Evolutionary conservation across 2,113 vertebrate genomes (phyloP).

Genomic region (Paramisgurnus dabryanus): DNA sequence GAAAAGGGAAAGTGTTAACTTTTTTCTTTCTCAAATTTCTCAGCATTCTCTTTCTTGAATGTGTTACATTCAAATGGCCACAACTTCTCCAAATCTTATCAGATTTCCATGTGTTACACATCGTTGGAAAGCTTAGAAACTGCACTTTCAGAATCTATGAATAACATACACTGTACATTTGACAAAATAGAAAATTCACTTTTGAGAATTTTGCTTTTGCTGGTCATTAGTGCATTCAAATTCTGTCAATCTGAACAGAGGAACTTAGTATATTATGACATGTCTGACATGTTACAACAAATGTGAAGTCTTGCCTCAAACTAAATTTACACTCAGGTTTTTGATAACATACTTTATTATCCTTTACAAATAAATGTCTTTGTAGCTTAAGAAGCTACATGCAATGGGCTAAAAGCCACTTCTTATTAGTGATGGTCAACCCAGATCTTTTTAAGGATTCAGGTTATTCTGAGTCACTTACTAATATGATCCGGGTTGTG

Average conservation of each 20-base stretch:
- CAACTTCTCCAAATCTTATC: too few relatives aligned
- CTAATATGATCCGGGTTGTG: too few relatives aligned
- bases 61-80: too few relatives aligned
- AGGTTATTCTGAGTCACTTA: too few relatives aligned
- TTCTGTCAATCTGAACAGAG: not conserved
- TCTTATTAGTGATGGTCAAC: too few relatives aligned
- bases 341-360: not conserved
- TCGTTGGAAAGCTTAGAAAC: too few relatives aligned
- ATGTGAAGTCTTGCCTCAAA: not conserved
- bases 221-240: not conserved
- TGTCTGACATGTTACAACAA: not conserved
- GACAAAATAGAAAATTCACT: not conserved
- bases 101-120: too few relatives aligned
- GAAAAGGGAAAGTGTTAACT: too few relatives aligned
- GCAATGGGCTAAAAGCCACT: slow-evolving; percentile 11
- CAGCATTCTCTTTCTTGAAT: too few relatives aligned
- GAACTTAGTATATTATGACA: slow-evolving; percentile 3
- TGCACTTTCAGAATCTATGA: too few relatives aligned
- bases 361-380: slow-evolving; percentile 1
- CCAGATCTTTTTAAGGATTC: too few relatives aligned
- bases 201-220: not conserved
- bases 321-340: not conserved
- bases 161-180: not conserved
- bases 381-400: slow-evolving; percentile 6
- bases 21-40: too few relatives aligned